phyloP scores from a whole-genome alignment of 2,113 vertebrate species.

The Ptilonorhynchus violaceus region DNA sequence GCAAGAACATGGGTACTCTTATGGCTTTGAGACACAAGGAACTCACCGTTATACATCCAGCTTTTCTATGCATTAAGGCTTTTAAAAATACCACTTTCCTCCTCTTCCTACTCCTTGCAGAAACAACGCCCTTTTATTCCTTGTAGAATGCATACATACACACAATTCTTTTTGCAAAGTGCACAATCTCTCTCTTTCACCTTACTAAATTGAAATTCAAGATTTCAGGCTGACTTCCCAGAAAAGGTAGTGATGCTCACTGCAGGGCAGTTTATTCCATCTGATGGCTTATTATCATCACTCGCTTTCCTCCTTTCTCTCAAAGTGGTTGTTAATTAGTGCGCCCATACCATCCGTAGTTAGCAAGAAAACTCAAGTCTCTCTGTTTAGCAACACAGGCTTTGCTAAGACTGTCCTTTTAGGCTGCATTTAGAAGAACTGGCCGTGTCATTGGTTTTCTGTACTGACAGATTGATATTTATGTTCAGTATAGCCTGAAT shows the following conservation, averaged over 20 bases:
- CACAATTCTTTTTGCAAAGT: background rate
- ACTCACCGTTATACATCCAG: background rate
- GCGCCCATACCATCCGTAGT: background rate
- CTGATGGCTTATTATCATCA: background rate
- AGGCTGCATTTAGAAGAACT: background rate
- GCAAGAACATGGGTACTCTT: background rate
- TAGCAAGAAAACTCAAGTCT: background rate
- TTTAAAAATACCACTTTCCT: background rate
- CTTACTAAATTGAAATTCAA: background rate
- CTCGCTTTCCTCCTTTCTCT: background rate
- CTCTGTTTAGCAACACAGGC: background rate
- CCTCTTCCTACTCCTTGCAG: background rate
- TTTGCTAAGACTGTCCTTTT: background rate
- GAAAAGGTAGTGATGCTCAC: background rate
- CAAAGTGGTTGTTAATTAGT: background rate
- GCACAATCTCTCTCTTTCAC: background rate
- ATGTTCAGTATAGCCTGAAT: background rate
- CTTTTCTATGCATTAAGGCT: background rate
- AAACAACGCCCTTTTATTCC: background rate
- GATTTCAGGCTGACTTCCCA: background rate
- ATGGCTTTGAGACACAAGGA: background rate
- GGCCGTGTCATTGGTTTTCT: background rate
- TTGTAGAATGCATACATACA: background rate
- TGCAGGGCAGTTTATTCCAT: background rate
- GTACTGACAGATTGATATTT: background rate